Base-by-base conservation (phyloP, 2,888 invertebrate species). In the Temnothorax rugatulus region DNA sequence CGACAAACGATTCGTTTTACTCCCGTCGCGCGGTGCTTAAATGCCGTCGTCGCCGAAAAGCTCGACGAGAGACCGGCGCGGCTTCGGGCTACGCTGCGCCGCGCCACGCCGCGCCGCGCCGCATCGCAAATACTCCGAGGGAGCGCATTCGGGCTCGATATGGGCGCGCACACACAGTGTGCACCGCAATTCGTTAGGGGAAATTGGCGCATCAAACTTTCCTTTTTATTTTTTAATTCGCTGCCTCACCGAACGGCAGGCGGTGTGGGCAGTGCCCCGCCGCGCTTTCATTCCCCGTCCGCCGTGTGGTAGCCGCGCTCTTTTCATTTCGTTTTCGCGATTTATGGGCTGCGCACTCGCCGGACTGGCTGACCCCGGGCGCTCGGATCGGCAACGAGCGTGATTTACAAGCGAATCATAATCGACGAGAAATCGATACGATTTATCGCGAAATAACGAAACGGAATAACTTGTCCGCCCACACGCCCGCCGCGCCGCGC, bases 341-440 rank as follows among this genome's bases (percentile, higher is more conserved):
- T 92, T 92, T 92, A 93, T 91, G 91, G 89, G 87, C 64, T 86
- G 69, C 86, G 38, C 68, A 21, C 69, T 21, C 66, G 88, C 52
- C 4, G 68, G 84, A 25, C 69, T 63, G 29, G 50, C 64, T 69
- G 74, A 74, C 77, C 77, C 54, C 66, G 66, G 29, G 4, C 29
- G 29, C 29, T 29, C 68, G 15, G 44, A 9, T 11, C 82, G 41
- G 66, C 68, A 73, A 77, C 66, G 66, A 54, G 84, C 84, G 87
- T 92, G 92, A 92, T 92, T 92, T 92, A 92, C 91, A 89, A 87
- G 89, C 91, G 89, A 90, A 92, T 92, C 92, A 92, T 92, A 91
- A 92, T 91, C 91, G 91, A 91, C 84, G 92, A 92, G 90, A 90
- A 92, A 93, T 93, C 91, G 91, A 90, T 84, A 41, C 91, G 91